Base-by-base conservation (phyloP, 2,113 vertebrate species). In the Salminus brasiliensis region DNA sequence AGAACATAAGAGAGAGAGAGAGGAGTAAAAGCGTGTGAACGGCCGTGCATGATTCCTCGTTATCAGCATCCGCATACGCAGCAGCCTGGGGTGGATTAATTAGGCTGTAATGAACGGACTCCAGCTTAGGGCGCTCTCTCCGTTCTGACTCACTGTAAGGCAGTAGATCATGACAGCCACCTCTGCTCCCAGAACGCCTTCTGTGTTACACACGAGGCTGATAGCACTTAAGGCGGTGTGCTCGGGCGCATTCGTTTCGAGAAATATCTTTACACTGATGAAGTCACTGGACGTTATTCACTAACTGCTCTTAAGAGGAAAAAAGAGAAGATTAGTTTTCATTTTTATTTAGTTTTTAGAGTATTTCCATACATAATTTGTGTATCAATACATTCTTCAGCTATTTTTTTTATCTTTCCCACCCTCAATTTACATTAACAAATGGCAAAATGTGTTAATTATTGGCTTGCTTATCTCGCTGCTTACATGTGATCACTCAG, bases 81-180 rank as follows among this genome's bases (percentile, higher is more conserved):
- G 82, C 78, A 82, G 80, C 60, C 75, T 80, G 82, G 67, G 89
- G 82, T 72, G 80, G 78, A 76, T 91, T 90, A 88, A 92, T 93
- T 87, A 90, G 84, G 79, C 68, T 75, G 72, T 86, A 87, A 88
- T 85, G 85, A 89, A 79, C 75, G 81, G 68, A 69, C 72, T 55
- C 41, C 67, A 39, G 85, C 79, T 80, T 65, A 72, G 84, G 72
- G 85, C 75, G 79, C 73, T 74, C 67, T 84, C 49, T 85, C 29
- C 74, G 77, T 78, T 83, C 76, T 30, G 72, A 83, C 79, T 84
- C 88, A 86, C 75, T 80, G 63, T 78, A 0, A 70, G 67, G 78
- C 67, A 85, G 29, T 55, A 72, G 57, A 76, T n/a, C 69, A 74
- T 90, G 87, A 90, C 86, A 88, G 86, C 79, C 87, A 88, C 23